Evolutionary conservation across 2,113 vertebrate genomes (phyloP), one percentile per base, ranked within the genome.

Genomic region (Telmatochromis sp.): DNA sequence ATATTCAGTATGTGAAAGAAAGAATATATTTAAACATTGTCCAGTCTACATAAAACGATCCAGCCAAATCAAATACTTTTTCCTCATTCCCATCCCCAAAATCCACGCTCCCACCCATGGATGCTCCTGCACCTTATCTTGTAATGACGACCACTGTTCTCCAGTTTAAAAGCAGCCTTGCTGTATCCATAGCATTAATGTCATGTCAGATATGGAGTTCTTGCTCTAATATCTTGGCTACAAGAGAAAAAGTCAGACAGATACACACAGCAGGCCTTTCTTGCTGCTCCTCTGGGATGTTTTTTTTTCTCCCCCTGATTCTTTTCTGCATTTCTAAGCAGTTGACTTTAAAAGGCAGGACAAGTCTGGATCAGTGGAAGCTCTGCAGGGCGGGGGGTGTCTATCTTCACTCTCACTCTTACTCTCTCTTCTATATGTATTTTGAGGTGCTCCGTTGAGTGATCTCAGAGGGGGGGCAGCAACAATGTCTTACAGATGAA

Each of bases 291-390:
- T 58, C 75, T 84, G 93, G 86, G 94, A 93, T 91, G 83, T 78
- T 57, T 82, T 84, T 84, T 50, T 78, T 58, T 28, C 47, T 71
- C 55, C 65, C 82, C 55, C 35, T 8, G 65, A 58, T 87, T 80
- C 91, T 90, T 90, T 92, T 93, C 89, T 94, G 90, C 93, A 94
- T 94, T 92, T 95, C 92, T 93, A 91, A 94, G 92, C 92, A 89
- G 85, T 87, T 71, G 86, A 84, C 92, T 95, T 96, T 93, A 94
- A 92, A 96, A 94, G 87, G 90, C 83, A 89, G 86, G 89, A 88
- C 83, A 78, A 68, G 93, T 87, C 90, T 89, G 91, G 88, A 95
- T 96, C 93, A 93, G 89, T 94, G 82, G 87, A 88, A 85, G 87
- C 91, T 87, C 73, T 82, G 84, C 89, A 19, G 93, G 86, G 89